Percentiles rank a stretch among this genome's conserved stretches.
Evolutionary conservation across 1,140 invertebrate species (phyloP).

Genomic region (Dryas iulia): DNA sequence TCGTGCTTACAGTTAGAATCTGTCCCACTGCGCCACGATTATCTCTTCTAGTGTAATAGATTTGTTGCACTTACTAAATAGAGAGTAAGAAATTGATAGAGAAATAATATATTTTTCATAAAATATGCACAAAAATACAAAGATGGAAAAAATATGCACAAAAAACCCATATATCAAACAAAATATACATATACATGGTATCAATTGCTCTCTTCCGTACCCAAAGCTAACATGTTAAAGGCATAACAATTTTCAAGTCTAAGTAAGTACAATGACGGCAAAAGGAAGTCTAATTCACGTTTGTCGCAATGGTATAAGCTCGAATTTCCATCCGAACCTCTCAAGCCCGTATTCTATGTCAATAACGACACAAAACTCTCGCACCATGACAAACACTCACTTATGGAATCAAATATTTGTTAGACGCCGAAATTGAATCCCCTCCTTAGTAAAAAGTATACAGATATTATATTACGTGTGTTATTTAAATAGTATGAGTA

Average conservation of each 20-base stretch:
- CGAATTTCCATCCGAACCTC: neutral
- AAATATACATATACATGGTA: neutral
- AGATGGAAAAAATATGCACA: too few species aligned
- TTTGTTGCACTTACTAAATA: too few species aligned
- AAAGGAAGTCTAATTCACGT: neutral
- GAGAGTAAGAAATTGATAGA: too few species aligned
- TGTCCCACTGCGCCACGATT: too few species aligned
- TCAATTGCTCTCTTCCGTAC: neutral
- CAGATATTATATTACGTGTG: neutral
- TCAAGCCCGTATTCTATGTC: slow-evolving; percentile 13
- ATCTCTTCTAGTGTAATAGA: too few species aligned
- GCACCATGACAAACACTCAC: slow-evolving; percentile 27
- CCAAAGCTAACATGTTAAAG: slow-evolving; percentile 1
- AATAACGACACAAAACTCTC: slow-evolving; percentile 23
- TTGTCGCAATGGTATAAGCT: neutral
- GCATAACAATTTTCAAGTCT: slow-evolving; percentile 3
- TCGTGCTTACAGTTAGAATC: too few species aligned
- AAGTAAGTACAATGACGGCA: neutral
- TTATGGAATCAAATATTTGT: slow-evolving; percentile 29
- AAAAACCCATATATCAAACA: neutral
- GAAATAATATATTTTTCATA: too few species aligned
- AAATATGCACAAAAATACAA: too few species aligned
- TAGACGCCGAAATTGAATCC: slow-evolving; percentile 23
- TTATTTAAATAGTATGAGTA: neutral
- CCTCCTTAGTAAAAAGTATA: slow-evolving; percentile 7